These are phyloP conservation scores for Prinia subflava DNA, from an alignment of 2,113 vertebrate genomes.

Conservation along the genomic window DNA sequence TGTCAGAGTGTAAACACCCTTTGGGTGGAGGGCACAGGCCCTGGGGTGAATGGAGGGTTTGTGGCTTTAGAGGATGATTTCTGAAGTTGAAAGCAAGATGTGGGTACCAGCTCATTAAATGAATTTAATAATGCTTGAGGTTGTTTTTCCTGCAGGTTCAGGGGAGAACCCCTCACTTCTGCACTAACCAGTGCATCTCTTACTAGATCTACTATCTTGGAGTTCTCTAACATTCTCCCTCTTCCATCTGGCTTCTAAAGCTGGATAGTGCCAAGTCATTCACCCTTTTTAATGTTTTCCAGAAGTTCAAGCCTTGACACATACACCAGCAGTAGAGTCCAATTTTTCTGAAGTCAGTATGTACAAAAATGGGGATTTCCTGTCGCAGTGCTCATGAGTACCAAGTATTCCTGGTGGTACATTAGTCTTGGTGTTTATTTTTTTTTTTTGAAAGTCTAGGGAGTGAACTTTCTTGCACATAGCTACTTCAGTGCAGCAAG, in stretches of 20 bases:
- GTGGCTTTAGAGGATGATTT: not conserved
- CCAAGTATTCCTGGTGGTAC: not conserved
- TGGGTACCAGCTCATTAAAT: not conserved
- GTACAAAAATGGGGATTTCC: not conserved
- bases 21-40: not conserved
- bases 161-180: not conserved
- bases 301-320: not conserved
- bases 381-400: not conserved
- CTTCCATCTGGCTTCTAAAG: not conserved
- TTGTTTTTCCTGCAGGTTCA: not conserved
- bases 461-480: not conserved
- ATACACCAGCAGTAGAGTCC: not conserved
- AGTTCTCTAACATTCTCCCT: not conserved
- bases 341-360: not conserved
- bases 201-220: rapidly evolving
- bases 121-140: not conserved
- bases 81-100: not conserved
- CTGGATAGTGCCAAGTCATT: not conserved
- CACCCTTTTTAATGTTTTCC: not conserved
- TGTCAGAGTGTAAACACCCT: not conserved
- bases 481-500: not conserved
- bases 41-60: not conserved
- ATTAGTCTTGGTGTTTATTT: not conserved
- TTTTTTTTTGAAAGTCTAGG: not conserved
- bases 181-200: not conserved